These are phyloP conservation scores for Dendrolimus punctatus DNA, from an alignment of 1,140 invertebrate species.

Conservation along the genomic window DNA sequence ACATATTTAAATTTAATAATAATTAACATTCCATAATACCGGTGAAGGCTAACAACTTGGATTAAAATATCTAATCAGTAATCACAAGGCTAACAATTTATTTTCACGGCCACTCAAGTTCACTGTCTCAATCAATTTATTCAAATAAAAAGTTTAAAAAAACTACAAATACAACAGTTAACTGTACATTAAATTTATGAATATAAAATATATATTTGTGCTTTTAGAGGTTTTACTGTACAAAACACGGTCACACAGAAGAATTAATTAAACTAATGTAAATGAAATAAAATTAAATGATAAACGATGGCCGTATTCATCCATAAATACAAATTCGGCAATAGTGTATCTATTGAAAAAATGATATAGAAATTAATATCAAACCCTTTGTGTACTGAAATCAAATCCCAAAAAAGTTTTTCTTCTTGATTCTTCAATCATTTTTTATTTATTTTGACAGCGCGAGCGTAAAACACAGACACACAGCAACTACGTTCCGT, in stretches of 20 bases:
- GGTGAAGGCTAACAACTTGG: too few species aligned
- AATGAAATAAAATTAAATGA: not conserved
- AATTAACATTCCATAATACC: too few species aligned
- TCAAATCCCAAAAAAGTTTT: conserved; percentile 82
- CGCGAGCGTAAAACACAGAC: conserved; percentile 36
- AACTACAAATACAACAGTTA: not conserved
- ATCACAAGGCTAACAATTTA: too few species aligned
- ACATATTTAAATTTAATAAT: too few species aligned
- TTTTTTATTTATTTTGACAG: conserved; percentile 52
- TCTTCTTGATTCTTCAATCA: conserved; percentile 47
- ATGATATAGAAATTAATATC: conserved; percentile 1
- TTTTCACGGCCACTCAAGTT: too few species aligned
- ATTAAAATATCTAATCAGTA: too few species aligned
- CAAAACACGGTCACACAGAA: too few species aligned
- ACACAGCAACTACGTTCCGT: conserved; percentile 29
- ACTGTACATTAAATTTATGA: not conserved
- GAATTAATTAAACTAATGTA: not conserved
- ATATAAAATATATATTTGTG: conserved; percentile 1
- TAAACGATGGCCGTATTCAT: not conserved
- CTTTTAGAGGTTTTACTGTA: too few species aligned
- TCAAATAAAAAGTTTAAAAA: not conserved
- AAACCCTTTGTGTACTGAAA: conserved; percentile 87
- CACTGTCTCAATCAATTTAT: too few species aligned
- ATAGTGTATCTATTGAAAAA: not conserved
- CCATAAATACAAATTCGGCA: too few species aligned